These are phyloP conservation scores for Crotalus helleri DNA, from an alignment of 2,113 vertebrate genomes.

Conservation along the genomic window DNA sequence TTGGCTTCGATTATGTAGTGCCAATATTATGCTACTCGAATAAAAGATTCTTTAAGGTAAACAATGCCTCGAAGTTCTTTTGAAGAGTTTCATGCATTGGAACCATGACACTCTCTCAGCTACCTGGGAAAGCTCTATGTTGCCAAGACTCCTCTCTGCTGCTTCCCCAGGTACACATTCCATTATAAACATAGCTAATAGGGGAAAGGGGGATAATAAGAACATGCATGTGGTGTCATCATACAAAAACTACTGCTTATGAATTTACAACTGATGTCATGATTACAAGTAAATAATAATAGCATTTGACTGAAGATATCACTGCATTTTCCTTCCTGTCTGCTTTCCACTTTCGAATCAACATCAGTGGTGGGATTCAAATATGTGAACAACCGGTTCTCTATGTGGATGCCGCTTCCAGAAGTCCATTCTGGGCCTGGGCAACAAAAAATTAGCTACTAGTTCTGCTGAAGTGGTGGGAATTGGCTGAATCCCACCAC, in stretches of 20 bases:
- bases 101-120: too few relatives aligned
- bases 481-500: too few relatives aligned
- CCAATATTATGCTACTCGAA: too few relatives aligned
- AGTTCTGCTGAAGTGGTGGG: too few relatives aligned
- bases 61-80: too few relatives aligned
- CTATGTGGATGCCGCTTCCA: too few relatives aligned
- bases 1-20: too few relatives aligned
- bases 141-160: neutral
- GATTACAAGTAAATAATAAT: neutral
- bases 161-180: neutral
- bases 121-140: neutral
- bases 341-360: neutral
- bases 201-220: neutral
- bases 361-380: neutral
- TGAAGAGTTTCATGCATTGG: too few relatives aligned
- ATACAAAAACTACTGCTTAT: neutral
- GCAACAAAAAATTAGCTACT: too few relatives aligned
- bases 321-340: neutral
- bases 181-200: neutral
- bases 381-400: too few relatives aligned
- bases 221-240: neutral
- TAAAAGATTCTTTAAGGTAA: too few relatives aligned
- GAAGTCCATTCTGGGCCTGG: too few relatives aligned
- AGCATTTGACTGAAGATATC: neutral
- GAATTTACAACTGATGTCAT: neutral